These are phyloP conservation scores for Cheirogaleus medius DNA, from an alignment of 2,113 vertebrate species.

Conservation along the genomic window DNA sequence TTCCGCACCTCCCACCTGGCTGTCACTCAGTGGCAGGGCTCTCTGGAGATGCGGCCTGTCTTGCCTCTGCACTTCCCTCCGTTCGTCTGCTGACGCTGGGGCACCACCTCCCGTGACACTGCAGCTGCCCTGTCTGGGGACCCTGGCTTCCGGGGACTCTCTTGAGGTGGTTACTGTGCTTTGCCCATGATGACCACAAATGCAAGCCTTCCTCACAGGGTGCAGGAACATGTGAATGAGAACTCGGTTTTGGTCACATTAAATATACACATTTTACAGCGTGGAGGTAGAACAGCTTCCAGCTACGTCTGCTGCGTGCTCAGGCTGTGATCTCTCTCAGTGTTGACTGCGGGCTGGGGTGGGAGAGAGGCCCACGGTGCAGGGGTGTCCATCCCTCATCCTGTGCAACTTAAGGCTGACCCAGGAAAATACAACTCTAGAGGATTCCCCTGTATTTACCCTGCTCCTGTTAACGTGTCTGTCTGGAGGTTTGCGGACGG, in stretches of 20 bases:
- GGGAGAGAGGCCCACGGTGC: rapidly evolving
- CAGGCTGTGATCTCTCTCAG: rapidly evolving
- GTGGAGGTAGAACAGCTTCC: neutral
- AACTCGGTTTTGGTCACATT: neutral
- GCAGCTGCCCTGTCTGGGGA: rapidly evolving
- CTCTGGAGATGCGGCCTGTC: neutral
- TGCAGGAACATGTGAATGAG: neutral
- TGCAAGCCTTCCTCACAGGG: neutral
- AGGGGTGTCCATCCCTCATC: neutral
- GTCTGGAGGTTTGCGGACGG: neutral
- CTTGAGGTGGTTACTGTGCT: neutral
- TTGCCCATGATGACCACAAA: neutral
- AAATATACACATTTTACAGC: neutral
- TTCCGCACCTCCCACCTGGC: neutral
- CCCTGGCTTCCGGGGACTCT: neutral
- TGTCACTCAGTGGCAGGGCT: neutral
- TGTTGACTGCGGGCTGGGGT: rapidly evolving
- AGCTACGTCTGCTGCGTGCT: rapidly evolving
- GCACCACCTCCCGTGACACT: rapidly evolving
- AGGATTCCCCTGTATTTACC: neutral
- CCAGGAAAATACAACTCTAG: neutral
- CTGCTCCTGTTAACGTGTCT: neutral
- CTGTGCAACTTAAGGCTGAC: neutral
- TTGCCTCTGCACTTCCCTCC: neutral
- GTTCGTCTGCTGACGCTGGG: neutral